phyloP scores from a whole-genome alignment of 1,140 invertebrate species.

The Panulirus ornatus region DNA sequence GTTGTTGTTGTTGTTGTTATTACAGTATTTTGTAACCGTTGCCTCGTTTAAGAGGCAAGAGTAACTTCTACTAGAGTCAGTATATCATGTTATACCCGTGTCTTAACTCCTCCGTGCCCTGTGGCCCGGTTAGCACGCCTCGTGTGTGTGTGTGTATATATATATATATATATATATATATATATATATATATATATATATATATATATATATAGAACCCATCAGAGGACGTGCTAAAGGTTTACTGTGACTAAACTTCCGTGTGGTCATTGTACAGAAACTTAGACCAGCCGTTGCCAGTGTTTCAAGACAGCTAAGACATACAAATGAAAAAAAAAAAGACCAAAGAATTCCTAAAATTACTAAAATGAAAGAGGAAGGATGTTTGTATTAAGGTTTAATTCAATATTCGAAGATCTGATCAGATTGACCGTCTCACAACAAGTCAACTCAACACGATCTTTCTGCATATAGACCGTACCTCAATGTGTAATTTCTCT shows the following conservation, averaged over 20 bases:
- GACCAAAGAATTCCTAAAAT: background rate
- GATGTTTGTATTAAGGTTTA: too few relatives aligned
- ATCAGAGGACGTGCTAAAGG: too few relatives aligned
- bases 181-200: too few relatives aligned
- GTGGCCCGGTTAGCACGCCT: background rate
- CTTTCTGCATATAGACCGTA: background rate
- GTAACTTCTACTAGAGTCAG: background rate
- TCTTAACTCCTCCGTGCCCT: background rate
- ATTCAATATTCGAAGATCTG: too few relatives aligned
- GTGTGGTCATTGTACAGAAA: background rate
- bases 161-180: background rate
- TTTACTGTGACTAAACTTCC: too few relatives aligned
- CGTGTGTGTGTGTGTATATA: background rate
- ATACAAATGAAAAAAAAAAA: background rate
- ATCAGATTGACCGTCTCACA: too few relatives aligned
- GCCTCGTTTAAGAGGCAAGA: constrained; percentile 1
- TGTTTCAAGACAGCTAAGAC: background rate
- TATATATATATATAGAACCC: too few relatives aligned
- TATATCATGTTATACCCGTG: background rate
- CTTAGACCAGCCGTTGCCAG: background rate
- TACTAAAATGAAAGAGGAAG: too few relatives aligned
- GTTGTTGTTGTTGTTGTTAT: constrained; percentile 60
- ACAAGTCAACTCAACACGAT: background rate
- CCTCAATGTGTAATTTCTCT: background rate
- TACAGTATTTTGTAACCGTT: constrained; percentile 50